phyloP scores from a whole-genome alignment of 2,113 vertebrate species.

The Scartelaos histophorus region DNA sequence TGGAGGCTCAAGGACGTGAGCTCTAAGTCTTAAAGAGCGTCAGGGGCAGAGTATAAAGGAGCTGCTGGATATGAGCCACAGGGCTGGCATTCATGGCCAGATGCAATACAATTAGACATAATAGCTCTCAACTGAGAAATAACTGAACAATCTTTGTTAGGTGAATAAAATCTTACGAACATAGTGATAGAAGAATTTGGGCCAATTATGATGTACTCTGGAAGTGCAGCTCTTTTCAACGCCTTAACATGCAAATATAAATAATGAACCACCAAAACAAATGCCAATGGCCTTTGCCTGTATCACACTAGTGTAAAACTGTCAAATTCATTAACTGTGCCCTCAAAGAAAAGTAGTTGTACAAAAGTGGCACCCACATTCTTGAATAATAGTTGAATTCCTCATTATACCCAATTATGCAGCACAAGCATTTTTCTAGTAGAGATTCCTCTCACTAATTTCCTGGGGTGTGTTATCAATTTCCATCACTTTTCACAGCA shows the following conservation, averaged over 20 bases:
- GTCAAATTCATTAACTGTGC: neutral
- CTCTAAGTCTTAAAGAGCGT: constrained; percentile 37
- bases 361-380: constrained; percentile 16
- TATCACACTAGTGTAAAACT: neutral
- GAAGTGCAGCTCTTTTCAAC: no score
- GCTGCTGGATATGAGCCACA: constrained; percentile 39
- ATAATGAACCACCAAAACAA: neutral
- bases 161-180: constrained; percentile 32
- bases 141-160: constrained; percentile 11
- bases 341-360: neutral
- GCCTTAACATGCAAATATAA: neutral
- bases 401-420: constrained; percentile 41
- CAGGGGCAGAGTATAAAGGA: constrained; percentile 26
- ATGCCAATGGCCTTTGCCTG: neutral
- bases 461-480: constrained; percentile 63
- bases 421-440: constrained; percentile 36
- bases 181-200: constrained; percentile 7
- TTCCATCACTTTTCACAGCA: constrained; percentile 53
- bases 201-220: no score
- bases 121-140: constrained; percentile 27
- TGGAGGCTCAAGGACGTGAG: constrained; percentile 32
- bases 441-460: constrained; percentile 50
- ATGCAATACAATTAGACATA: constrained; percentile 42
- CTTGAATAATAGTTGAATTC: constrained; percentile 10
- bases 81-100: constrained; percentile 20